Base-by-base conservation (phyloP, 2,888 invertebrate species). In the Therioaphis trifolii region DNA sequence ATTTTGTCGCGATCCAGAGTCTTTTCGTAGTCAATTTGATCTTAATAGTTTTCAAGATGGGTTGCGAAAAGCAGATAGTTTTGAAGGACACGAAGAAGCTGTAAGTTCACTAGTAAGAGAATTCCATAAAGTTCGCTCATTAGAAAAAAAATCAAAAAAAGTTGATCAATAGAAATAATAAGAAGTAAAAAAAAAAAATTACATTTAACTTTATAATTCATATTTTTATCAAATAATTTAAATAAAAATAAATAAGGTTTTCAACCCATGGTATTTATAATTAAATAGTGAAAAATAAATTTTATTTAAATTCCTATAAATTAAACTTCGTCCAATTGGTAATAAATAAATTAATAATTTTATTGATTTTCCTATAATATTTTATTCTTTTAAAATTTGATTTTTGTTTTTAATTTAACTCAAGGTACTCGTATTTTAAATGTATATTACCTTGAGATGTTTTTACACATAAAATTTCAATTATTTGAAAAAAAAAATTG, bases 41-140 rank as follows among this genome's bases (percentile, higher is more conserved):
- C 84, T 87, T 80, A 86, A 86, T 35, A 77, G 69, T 74, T 84
- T 84, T 58, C 69, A 84, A 77, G 85, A 77, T 80, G 87, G 87
- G 77, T 89, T 92, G 76, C 90, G 91, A 85, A 92, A 92, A 87
- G 91, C 92, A 0, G 92, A 92, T 87, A 92, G 92, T 87, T 93
- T 93, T 87, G 93, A 93, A 87, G 92, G 92, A 1, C 92, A 93
- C 88, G 93, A 93, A 88, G 92, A 93, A 87, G 92, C 92, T 1
- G 92, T 93, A 1, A 90, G 92, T 85, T 92, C 92, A 46, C 88
- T 93, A 76, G 92, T 93, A 7, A 92, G 92, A 5, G 92, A 92
- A 68, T 92, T 92, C 0, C 92, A 92, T 86, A 92, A 93, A 87
- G 92, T 91, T 0, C 88, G 92, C 82, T 90, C 91, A 86, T 92